Evolutionary conservation across 2,113 vertebrate species (phyloP), one percentile per base, ranked within the genome.

Genomic region (Lycaon pictus): DNA sequence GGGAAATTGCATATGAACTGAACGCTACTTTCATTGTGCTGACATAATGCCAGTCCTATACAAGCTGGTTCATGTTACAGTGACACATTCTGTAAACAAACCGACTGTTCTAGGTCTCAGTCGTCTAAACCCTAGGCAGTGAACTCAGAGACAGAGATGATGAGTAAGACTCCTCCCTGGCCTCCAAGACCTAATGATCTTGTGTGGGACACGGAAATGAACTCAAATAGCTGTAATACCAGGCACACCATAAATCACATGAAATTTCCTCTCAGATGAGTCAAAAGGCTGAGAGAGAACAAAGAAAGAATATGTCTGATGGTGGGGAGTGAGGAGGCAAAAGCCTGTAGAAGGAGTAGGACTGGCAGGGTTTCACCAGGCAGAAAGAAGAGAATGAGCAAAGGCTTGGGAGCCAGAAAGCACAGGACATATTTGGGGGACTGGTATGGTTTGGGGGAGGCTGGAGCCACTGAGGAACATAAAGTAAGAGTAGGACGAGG

Each of bases 281-380:
- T 67, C 16, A 65, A 17, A 58, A 35, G 13, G 13, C 8, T 8
- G 7, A 32, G 53, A 79, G 56, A 71, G 25, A n/a, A n/a, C 67
- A 19, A 74, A 51, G 67, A 17, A 35, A 16, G 23, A 2, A 1
- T 5, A 7, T 6, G 4, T 32, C 4, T 0, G 12, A 7, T 0
- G 8, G 32, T 32, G 43, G 9, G 37, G 0, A 2, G 1, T 7
- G 43, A 71, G 63, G 84, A 76, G 27, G 60, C 19, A n/a, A 27
- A 90, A 67, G 15, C 15, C 48, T 56, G 48, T n/a, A 53, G 17
- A n/a, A 23, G 37, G 10, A 37, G 32, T 43, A n/a, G 29, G 69
- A 48, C 5, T 32, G n/a, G 5, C 72, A 32, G 25, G 27, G 10
- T 87, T 82, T 88, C 53, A 56, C 0, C 63, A 83, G 67, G 35